Percentiles rank a stretch among this genome's conserved stretches.
Evolutionary conservation across 2,888 invertebrate genomes (phyloP).

Genomic region (Oxytorus armatus): DNA sequence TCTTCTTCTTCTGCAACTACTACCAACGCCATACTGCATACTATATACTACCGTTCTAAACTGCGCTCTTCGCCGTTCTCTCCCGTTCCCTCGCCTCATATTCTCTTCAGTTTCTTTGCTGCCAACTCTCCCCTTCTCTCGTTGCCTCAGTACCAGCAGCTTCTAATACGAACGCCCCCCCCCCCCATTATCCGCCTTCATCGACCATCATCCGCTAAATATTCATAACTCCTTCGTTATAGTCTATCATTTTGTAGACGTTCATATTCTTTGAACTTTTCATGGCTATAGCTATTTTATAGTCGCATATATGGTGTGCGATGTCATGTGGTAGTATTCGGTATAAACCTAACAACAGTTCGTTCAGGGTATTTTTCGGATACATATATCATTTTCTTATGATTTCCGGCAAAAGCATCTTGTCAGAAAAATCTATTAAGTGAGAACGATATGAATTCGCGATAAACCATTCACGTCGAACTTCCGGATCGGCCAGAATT

Average conservation of each 20-base stretch:
- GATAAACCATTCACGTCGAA: too few species aligned
- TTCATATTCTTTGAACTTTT: slow-evolving; percentile 21
- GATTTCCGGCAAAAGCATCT: too few species aligned
- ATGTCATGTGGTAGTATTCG: too few species aligned
- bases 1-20: slow-evolving; percentile 32
- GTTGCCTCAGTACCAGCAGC: neutral
- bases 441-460: too few species aligned
- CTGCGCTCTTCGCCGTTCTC: slow-evolving; percentile 26
- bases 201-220: neutral
- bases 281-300: neutral
- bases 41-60: neutral
- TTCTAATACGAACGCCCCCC: neutral
- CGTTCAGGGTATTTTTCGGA: too few species aligned
- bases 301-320: neutral
- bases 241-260: slow-evolving; percentile 29
- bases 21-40: neutral
- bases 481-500: too few species aligned
- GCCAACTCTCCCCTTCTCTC: neutral
- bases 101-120: slow-evolving; percentile 31
- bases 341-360: too few species aligned
- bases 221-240: slow-evolving; percentile 42
- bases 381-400: too few species aligned
- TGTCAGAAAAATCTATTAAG: too few species aligned
- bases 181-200: neutral
- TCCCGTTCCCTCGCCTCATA: neutral